Conservation (phyloP, 1,140 invertebrate species). For the Drosophila lini region DNA sequence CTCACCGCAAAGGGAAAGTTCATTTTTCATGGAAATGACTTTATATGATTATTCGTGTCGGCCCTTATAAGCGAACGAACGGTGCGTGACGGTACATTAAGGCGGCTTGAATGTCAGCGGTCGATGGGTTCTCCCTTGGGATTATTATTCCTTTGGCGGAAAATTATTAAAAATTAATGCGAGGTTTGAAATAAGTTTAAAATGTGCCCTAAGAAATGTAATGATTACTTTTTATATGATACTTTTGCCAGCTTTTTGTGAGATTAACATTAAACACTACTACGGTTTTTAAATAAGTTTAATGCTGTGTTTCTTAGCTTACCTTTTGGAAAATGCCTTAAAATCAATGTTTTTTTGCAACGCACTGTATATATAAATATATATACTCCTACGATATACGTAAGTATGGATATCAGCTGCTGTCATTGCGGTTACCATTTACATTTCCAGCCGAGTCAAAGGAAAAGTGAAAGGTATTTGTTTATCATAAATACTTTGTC, state of each 20-base stretch:
- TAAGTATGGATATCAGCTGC: slow-evolving; percentile 1
- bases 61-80: slow-evolving; percentile 28
- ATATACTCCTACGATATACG: neutral
- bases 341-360: neutral
- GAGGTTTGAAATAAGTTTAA: neutral
- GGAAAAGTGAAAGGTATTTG: slow-evolving; percentile 57
- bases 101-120: slow-evolving; percentile 19
- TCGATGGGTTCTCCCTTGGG: slow-evolving; percentile 17
- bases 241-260: neutral
- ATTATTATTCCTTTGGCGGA: neutral
- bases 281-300: no score
- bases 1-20: slow-evolving; percentile 43
- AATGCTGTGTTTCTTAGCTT: no score
- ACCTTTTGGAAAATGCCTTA: neutral
- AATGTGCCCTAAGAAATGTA: neutral
- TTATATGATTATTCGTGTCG: slow-evolving; percentile 46
- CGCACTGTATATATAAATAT: slow-evolving; percentile 13
- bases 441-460: slow-evolving; percentile 16
- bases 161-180: slow-evolving; percentile 6
- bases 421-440: slow-evolving; percentile 31
- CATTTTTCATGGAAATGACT: slow-evolving; percentile 54
- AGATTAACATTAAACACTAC: neutral
- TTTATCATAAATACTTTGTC: slow-evolving; percentile 57
- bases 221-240: no score
- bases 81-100: slow-evolving; percentile 33